phyloP scores from a whole-genome alignment of 2,113 vertebrate genomes.

The Gymnocephalus cernua region DNA sequence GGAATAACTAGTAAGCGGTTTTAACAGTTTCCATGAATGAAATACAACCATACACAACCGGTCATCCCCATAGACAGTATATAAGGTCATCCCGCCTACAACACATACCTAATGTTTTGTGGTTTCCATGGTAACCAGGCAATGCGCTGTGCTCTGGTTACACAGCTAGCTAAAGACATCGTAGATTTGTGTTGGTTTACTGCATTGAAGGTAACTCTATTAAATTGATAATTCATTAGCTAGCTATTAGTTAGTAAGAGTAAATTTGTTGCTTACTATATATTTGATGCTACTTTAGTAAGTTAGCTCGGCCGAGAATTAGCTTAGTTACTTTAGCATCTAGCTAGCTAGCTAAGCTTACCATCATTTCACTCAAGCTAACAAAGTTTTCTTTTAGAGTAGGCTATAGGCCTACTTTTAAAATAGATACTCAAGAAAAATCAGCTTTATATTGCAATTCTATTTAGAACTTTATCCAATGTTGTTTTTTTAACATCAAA shows the following conservation, averaged over 20 bases:
- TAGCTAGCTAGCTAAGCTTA: too few species aligned
- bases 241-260: neutral
- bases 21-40: neutral
- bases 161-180: rapidly evolving
- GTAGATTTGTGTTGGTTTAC: neutral
- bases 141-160: neutral
- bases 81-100: too few species aligned
- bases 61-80: too few species aligned
- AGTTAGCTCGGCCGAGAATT: too few species aligned
- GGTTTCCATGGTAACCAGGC: constrained; percentile 47
- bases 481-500: neutral
- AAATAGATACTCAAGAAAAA: neutral
- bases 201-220: constrained; percentile 41
- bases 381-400: neutral
- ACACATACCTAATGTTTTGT: neutral
- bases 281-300: neutral
- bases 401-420: neutral
- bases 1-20: neutral
- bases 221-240: neutral
- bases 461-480: neutral
- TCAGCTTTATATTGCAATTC: neutral
- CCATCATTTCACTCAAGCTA: too few species aligned
- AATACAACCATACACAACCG: too few species aligned
- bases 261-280: neutral
- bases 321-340: neutral